Base-by-base conservation (phyloP, 2,797 vertebrate species). In the Anomalospiza imberbis region DNA sequence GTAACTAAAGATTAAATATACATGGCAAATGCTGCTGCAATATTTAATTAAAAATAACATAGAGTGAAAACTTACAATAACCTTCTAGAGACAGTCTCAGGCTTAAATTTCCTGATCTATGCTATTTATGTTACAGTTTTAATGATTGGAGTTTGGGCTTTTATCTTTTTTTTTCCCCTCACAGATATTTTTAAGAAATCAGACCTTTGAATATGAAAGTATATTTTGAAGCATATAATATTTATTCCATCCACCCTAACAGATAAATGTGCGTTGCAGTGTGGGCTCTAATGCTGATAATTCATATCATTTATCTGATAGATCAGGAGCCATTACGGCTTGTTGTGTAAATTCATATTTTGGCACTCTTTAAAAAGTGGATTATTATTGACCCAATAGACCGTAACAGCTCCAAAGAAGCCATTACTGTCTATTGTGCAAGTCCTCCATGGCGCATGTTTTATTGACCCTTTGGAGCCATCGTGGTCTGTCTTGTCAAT, bases 301-400 rank as follows among this genome's bases (percentile, higher is more conserved):
- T 95, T 91, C 93, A 25, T 92, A 91, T 82, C 62, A 81, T 96
- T 96, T 96, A 92, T 94, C 97, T 96, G 96, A 94, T 88, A 97
- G 96, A 94, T 96, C 94, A 92, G 96, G 86, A 95, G 94, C 93
- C 93, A 93, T 94, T 95, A 93, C 28, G 1, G 74, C 34, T 81
- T 66, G 93, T 97, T 96, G 93, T 74, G 89, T 97, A 96, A 97
- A 98, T 96, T 97, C 97, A 91, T 95, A 97, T 96, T 96, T 97
- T 93, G 97, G 94, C 96, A 96, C 95, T 96, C 97, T 97, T 97
- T 97, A 96, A 97, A 97, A 98, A 97, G 97, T 95, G 93, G 96
- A 97, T 96, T 97, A 96, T 98, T 96, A 97, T 97, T 96, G 97
- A 97, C 97, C 95, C 97, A 94, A 96, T 88, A 97, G 96, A 97